phyloP scores from a whole-genome alignment of 2,113 vertebrate genomes.

The Alligator sinensis region DNA sequence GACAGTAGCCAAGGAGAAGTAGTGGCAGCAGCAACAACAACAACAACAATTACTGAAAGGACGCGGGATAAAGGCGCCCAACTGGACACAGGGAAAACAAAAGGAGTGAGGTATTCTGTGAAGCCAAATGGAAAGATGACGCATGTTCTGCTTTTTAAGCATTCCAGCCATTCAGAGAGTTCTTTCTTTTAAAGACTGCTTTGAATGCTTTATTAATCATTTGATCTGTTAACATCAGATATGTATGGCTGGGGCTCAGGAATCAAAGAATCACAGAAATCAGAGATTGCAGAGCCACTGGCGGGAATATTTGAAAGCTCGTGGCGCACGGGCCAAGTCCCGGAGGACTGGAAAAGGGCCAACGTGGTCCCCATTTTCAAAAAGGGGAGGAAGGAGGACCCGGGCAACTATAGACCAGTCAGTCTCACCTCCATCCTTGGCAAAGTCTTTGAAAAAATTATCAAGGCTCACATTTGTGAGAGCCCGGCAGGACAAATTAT shows the following conservation, averaged over 20 bases:
- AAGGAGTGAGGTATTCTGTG: background rate
- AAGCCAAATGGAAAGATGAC: background rate
- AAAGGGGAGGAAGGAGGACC: too few species aligned
- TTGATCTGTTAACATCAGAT: background rate
- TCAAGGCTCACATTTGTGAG: too few species aligned
- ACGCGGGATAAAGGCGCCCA: background rate
- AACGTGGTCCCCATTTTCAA: too few species aligned
- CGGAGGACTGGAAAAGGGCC: too few species aligned
- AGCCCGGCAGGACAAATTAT: too few species aligned
- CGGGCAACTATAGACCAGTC: too few species aligned
- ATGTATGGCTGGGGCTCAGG: background rate
- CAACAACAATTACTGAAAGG: background rate
- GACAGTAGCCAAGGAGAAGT: constrained; percentile 18
- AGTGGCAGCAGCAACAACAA: background rate
- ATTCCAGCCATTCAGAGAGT: background rate
- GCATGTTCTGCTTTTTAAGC: background rate
- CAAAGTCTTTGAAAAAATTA: too few species aligned
- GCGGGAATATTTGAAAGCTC: too few species aligned
- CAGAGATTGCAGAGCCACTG: too few species aligned
- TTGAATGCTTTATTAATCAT: background rate
- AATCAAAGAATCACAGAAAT: fast-evolving
- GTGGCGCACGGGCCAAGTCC: too few species aligned
- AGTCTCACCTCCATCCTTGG: too few species aligned
- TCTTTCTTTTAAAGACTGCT: background rate
- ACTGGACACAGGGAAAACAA: background rate